Conservation (phyloP, 2,888 invertebrate species). For the Noctua comes region DNA sequence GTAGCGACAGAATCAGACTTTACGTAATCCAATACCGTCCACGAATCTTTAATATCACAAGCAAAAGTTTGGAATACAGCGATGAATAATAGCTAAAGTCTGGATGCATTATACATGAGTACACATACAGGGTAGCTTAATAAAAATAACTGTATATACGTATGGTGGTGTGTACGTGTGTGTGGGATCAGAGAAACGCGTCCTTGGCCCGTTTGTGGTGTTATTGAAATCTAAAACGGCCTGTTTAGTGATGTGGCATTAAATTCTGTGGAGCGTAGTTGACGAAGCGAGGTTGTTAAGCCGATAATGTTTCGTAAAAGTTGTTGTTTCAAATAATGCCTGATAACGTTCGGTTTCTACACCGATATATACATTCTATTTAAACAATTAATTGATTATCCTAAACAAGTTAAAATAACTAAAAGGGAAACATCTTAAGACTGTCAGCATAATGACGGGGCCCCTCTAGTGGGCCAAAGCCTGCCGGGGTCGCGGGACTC, state of each 20-base stretch:
- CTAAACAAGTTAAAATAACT: background rate
- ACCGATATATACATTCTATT: background rate
- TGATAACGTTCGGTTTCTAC: background rate
- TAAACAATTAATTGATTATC: background rate
- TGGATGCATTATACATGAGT: conserved; percentile 69
- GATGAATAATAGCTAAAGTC: conserved; percentile 66
- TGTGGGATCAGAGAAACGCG: conserved; percentile 54
- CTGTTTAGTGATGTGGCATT: conserved; percentile 53
- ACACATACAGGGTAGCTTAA: conserved; percentile 54
- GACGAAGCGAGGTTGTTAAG: conserved; percentile 21
- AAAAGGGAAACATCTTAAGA: background rate
- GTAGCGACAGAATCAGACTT: conserved; percentile 47
- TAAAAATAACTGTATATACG: conserved; percentile 50
- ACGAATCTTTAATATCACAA: conserved; percentile 67
- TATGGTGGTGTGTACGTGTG: conserved; percentile 42
- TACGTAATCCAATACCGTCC: conserved; percentile 68
- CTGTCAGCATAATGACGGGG: no score
- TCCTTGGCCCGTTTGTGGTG: conserved; percentile 58
- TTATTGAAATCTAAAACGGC: conserved; percentile 65
- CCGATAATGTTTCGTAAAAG: conserved; percentile 1
- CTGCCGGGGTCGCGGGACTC: no score
- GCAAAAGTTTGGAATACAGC: conserved; percentile 52
- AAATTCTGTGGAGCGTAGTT: conserved; percentile 40
- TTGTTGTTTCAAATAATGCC: conserved; percentile 27
- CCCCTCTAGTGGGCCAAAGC: no score